Evolutionary conservation across 2,888 invertebrate genomes (phyloP).

Genomic region (Aelia acuminata): DNA sequence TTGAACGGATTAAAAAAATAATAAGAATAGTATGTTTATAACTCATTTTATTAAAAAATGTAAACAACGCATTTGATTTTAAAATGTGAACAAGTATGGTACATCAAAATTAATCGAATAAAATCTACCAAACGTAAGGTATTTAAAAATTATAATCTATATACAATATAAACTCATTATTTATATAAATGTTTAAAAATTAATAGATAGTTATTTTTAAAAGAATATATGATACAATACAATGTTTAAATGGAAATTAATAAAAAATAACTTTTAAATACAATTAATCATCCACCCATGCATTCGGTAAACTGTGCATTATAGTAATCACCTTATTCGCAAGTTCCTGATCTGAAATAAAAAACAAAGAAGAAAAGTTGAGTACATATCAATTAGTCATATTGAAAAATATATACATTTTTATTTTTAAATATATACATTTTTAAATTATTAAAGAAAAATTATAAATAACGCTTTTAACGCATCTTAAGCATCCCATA

Average conservation of each 20-base stretch:
- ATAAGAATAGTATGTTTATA: not conserved
- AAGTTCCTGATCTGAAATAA: conserved; percentile 60
- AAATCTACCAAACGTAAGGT: not conserved
- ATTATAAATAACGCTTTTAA: no score
- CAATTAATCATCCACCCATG: conserved; percentile 56
- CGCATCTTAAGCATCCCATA: no score
- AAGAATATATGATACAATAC: not conserved
- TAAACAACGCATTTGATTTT: not conserved
- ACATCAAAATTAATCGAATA: not conserved
- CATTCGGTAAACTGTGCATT: conserved; percentile 59
- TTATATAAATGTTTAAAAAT: not conserved
- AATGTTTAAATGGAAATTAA: not conserved
- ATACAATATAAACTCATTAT: not conserved
- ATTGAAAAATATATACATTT: no score
- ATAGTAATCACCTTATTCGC: conserved; percentile 58
- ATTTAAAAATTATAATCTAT: not conserved
- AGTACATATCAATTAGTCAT: no score
- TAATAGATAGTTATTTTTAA: not conserved
- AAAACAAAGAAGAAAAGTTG: not conserved
- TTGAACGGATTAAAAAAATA: not conserved
- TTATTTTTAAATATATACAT: no score
- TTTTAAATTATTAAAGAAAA: no score
- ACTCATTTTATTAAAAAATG: conserved; percentile 23
- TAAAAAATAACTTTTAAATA: not conserved
- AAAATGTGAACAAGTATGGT: not conserved